Evolutionary conservation across 2,797 vertebrate species (phyloP), one percentile per base, ranked within the genome.

Genomic region (Centropyge bicolor): DNA sequence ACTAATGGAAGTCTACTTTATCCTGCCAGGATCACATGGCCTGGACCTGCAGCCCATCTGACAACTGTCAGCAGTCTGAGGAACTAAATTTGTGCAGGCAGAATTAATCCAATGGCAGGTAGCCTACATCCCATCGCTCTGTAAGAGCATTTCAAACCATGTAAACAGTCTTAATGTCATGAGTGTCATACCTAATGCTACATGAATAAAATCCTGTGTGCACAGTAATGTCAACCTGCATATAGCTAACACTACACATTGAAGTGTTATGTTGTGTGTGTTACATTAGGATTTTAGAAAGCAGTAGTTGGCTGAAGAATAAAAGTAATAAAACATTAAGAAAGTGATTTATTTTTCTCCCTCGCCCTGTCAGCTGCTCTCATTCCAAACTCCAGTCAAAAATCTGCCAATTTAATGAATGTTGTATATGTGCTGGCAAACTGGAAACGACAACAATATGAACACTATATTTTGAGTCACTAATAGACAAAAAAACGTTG

Each of bases 21-120:
- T 78, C 78, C 77, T 70, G 54, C 22, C 41, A 65, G 7, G 17
- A 54, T 70, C 78, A 87, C 70, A 41, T 80, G 80, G 54, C 49
- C 60, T 76, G 45, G 31, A 77, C 64, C 76, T 69, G 74, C 76
- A 70, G 55, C 49, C 43, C 35, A 35, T 40, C 48, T 75, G 57
- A 61, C 46, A 51, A 24, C 82, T 74, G 78, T 77, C 77, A 79
- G 38, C 77, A 74, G 76, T 48, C 78, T 81, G 69, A 51, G 24
- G 49, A 16, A 38, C 75, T 82, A 49, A 49, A 72, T 76, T 35
- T 72, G 78, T 80, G 27, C 81, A 83, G 74, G 87, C 86, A 76
- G 24, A 61, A 81, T 76, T 91, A 91, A 90, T 90, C 88, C 84
- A 82, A 60, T 60, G 56, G 57, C 63, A 80, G 65, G 57, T 38